Evolutionary conservation across 2,888 invertebrate species (phyloP).

Genomic region (Heliconius cydno): DNA sequence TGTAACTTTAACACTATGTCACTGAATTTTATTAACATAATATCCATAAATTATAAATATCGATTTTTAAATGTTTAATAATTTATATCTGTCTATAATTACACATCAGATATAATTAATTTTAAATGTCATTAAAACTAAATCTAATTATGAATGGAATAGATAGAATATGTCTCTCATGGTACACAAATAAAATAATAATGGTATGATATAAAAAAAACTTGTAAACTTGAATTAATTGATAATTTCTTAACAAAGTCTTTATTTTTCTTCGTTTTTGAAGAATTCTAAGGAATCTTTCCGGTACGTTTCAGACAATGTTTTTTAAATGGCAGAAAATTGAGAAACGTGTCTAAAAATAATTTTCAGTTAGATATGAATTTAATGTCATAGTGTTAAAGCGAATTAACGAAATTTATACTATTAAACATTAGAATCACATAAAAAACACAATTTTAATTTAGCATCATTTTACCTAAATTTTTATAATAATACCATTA

Average conservation of each 20-base stretch:
- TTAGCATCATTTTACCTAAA: neutral
- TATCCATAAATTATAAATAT: neutral
- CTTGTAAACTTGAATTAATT: too few species aligned
- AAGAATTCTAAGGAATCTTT: too few species aligned
- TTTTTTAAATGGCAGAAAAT: neutral
- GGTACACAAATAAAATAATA: too few species aligned
- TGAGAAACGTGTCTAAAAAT: too few species aligned
- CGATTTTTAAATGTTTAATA: neutral
- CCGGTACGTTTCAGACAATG: too few species aligned
- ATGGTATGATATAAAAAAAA: too few species aligned
- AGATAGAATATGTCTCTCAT: too few species aligned
- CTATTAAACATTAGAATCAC: neutral
- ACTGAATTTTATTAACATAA: neutral
- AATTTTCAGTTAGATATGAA: too few species aligned
- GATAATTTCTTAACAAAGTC: too few species aligned
- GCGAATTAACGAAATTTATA: neutral
- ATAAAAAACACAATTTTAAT: constrained; percentile 4
- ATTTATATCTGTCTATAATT: neutral
- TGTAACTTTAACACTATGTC: neutral
- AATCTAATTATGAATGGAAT: neutral
- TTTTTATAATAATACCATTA: constrained; percentile 10
- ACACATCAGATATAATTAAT: neutral
- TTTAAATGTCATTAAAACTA: neutral
- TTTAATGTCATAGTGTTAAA: constrained; percentile 3
- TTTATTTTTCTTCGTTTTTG: too few species aligned